A percentile compares a stretch with the other conserved stretches of the same genome.
Conservation (phyloP, 2,888 invertebrate genomes). For the Drosophila peninsularis region DNA sequence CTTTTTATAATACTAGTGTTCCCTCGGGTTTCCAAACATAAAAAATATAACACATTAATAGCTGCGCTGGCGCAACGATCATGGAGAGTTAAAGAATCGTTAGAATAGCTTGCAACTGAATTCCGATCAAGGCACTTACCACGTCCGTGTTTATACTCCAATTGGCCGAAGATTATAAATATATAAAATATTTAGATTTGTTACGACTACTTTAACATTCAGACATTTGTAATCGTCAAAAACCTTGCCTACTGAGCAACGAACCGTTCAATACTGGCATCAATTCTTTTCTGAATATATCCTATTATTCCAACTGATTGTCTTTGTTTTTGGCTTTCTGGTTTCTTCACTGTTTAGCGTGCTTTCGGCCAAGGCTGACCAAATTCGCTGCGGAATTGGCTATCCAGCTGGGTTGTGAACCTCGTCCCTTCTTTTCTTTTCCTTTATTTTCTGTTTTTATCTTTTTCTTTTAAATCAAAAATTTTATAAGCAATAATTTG, state of each 20-base stretch:
- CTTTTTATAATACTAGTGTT: slow-evolving; percentile 17
- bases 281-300: background rate
- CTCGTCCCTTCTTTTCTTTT: background rate
- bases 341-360: background rate
- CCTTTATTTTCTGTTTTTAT: background rate
- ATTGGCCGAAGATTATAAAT: slow-evolving; percentile 55
- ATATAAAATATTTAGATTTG: slow-evolving; percentile 50
- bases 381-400: slow-evolving; percentile 6
- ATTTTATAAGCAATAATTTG: slow-evolving; percentile 22
- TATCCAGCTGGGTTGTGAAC: background rate
- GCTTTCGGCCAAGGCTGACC: slow-evolving; percentile 2
- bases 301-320: background rate
- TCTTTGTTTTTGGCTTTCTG: too few relatives aligned
- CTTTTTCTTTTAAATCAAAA: background rate
- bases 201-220: slow-evolving; percentile 25
- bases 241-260: slow-evolving; percentile 37
- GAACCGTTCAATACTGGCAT: background rate
- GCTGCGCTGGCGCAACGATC: slow-evolving; percentile 13
- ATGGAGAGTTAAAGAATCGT: background rate
- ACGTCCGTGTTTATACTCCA: slow-evolving; percentile 30
- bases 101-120: background rate
- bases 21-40: slow-evolving; percentile 39
- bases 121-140: slow-evolving; percentile 49
- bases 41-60: slow-evolving; percentile 48
- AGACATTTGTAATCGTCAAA: slow-evolving; percentile 44